phyloP scores from a whole-genome alignment of 2,888 invertebrate genomes.

The Pseudococcus jackbeardsleyi region DNA sequence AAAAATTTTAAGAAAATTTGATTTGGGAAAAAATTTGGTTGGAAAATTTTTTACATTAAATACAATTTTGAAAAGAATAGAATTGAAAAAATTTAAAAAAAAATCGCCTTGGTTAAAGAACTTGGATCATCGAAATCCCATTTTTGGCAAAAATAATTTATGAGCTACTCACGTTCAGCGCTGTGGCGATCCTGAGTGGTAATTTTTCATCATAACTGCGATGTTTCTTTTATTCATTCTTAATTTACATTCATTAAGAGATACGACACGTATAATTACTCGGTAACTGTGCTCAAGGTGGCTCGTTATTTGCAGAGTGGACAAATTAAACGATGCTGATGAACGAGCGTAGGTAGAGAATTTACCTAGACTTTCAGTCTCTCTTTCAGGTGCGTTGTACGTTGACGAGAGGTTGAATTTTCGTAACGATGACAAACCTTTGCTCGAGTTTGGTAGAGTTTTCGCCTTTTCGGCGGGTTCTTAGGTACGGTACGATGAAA shows the following conservation, averaged over 20 bases:
- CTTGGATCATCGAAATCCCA: no score
- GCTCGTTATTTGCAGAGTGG: neutral
- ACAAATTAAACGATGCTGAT: constrained; percentile 11
- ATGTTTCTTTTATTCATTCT: neutral
- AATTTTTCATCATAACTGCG: neutral
- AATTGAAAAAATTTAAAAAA: no score
- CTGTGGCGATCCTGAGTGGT: neutral
- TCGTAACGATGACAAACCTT: neutral
- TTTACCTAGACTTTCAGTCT: neutral
- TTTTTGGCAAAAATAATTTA: no score
- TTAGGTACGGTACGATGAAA: neutral
- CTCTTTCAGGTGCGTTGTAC: neutral
- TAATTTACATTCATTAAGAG: neutral
- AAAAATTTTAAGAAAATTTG: no score
- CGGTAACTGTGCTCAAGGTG: neutral
- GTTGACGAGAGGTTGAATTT: neutral
- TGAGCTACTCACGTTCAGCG: no score
- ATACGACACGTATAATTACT: constrained; percentile 8
- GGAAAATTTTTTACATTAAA: no score
- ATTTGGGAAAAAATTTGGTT: no score
- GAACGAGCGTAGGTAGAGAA: neutral
- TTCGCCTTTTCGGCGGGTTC: neutral
- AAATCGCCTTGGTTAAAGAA: no score
- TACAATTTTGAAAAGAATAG: no score
- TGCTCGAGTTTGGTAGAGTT: neutral